Evolutionary conservation across 2,113 vertebrate species (phyloP).

Genomic region (Nyctibius bracteatus): DNA sequence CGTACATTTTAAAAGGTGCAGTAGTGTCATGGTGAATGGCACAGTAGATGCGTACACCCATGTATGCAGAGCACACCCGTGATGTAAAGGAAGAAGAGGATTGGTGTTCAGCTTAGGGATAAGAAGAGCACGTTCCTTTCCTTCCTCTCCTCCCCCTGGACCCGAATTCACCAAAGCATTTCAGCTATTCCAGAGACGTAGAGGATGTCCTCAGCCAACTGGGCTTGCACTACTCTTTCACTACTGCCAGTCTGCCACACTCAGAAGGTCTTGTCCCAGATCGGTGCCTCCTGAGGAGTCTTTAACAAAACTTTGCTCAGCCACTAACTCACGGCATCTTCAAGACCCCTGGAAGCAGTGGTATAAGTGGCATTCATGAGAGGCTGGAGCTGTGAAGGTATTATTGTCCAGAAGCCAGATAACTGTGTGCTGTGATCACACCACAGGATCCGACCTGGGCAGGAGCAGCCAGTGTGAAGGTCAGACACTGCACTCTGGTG

Average conservation of each 20-base stretch:
- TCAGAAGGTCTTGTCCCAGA: neutral
- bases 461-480: conserved; percentile 8
- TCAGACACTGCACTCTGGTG: conserved; percentile 56
- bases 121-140: neutral
- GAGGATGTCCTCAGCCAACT: neutral
- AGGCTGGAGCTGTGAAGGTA: neutral
- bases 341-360: neutral
- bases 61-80: fast-evolving
- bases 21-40: neutral
- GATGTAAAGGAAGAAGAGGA: neutral
- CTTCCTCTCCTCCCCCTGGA: neutral
- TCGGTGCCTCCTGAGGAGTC: neutral
- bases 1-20: neutral
- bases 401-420: neutral
- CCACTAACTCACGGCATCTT: neutral
- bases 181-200: neutral
- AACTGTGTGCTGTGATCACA: neutral
- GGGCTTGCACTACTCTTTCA: neutral
- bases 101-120: neutral
- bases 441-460: neutral
- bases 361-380: fast-evolving
- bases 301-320: neutral
- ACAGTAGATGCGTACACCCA: neutral
- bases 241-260: neutral
- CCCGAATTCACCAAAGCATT: neutral